Evolutionary conservation across 2,888 invertebrate species (phyloP), one percentile per base, ranked within the genome.

Genomic region (Drosophila subsilvestris): DNA sequence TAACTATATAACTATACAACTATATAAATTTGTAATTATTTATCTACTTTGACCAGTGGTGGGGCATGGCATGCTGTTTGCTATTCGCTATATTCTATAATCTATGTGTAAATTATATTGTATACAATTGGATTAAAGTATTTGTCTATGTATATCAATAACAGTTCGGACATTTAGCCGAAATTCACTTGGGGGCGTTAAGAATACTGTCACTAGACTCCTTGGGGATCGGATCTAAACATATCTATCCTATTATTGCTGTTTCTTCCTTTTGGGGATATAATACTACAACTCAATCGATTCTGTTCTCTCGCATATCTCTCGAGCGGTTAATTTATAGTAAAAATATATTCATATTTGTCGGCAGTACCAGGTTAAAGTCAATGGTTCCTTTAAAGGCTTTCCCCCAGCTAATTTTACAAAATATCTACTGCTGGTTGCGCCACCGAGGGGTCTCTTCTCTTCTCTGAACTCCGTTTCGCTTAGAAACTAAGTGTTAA

Each of bases 121-220:
- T 67, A 60, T 57, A 76, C 63, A 76, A 67, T 55, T 60, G 51
- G 32, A 49, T 53, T 73, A 71, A 78, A 79, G 75, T 81, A 68
- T 60, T 74, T 60, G 68, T 69, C 66, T 79, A 67, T 37, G 44
- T 66, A 56, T 66, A 37, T 37, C 37, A n/a, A n/a, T 54, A 63
- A 63, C 49, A 37, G n/a, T 22, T 22, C 22, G 67, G 60, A 78
- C 78, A 51, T 50, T 50, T 7, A 54, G 66, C 43, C 66, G 63
- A 75, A 77, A 72, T 83, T 80, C 86, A 83, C 78, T 83, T 86
- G 84, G 84, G 84, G 84, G 79, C 80, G 75, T 78, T 75, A 57
- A 55, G 61, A 86, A 86, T 86, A 82, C 69, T 68, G 60, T 57
- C 37, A 25, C 25, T 37, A 25, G 42, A 22, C 32, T 68, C 48